Base-by-base conservation (phyloP, 2,113 vertebrate genomes). In the Cinclus cinclus region DNA sequence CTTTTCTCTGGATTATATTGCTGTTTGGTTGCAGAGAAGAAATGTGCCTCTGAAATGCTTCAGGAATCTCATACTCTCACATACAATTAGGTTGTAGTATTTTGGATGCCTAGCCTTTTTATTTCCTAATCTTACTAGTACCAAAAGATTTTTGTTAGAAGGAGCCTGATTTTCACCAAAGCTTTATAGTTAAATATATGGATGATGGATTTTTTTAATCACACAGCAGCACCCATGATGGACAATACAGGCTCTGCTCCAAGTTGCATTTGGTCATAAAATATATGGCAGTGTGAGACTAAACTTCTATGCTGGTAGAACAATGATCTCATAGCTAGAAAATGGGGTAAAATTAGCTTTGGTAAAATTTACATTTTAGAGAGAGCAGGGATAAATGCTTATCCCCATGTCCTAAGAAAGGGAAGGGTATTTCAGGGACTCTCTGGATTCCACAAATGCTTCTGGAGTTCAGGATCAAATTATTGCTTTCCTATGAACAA, bases 301-400 rank as follows among this genome's bases (percentile, higher is more conserved):
- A 65, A 87, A 84, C 60, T 94, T 77, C 56, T 92, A 31, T 71
- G 47, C 69, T 96, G 64, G 69, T 71, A 83, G 92, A 93, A 86
- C 83, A 88, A 69, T 94, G 96, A 94, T 69, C 83, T 96, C 77
- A 86, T 88, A 85, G 86, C 85, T 81, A 83, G 88, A 63, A 1
- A 0, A 55, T 74, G 69, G 67, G 44, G 23, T 94, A 89, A 96
- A 96, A 92, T 95, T 87, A 92, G 62, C 76, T 75, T 69, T 41
- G 70, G 81, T 88, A 83, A 92, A 89, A 94, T 89, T 67, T 74
- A 86, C 76, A 52, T 93, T 74, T 92, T 87, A 74, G n/a, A 92
- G n/a, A 74, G 21, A 90, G 47, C 44, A 87, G 62, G 49, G 62
- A 42, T 84, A 67, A 81, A 68, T 73, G 11, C 64, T 79, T 87